Evolutionary conservation across 2,797 vertebrate species (phyloP).

Genomic region (Enteromius viviparus): DNA sequence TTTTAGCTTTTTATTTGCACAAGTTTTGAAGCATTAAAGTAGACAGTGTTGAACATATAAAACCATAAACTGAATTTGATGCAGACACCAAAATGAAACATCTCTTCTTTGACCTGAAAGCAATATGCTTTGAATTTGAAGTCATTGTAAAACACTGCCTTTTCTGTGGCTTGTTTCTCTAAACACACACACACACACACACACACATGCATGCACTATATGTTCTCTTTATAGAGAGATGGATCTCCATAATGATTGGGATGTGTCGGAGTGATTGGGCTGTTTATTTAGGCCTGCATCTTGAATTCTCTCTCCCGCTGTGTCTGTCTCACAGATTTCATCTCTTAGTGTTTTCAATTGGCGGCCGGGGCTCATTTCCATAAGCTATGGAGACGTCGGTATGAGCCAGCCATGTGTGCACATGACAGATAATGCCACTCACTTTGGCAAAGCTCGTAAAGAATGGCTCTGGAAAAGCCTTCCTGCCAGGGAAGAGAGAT

Average conservation of each 20-base stretch:
- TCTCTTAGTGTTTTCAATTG: constrained; percentile 56
- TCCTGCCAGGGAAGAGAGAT: constrained; percentile 6
- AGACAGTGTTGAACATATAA: neutral
- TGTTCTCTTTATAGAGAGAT: constrained; percentile 3
- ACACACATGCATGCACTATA: neutral
- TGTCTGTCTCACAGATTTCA: constrained; percentile 59
- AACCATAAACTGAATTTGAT: neutral
- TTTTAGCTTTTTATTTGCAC: neutral
- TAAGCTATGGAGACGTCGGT: constrained; percentile 57
- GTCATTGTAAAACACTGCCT: neutral
- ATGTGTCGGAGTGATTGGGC: constrained; percentile 9
- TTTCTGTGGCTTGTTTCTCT: neutral
- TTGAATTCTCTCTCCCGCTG: constrained; percentile 48
- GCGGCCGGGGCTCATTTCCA: constrained; percentile 58
- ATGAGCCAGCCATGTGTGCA: constrained; percentile 27
- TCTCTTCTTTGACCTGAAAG: neutral
- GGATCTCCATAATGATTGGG: neutral
- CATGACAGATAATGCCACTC: constrained; percentile 39
- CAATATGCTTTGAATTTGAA: neutral
- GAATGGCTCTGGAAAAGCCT: constrained; percentile 12
- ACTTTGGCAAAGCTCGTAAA: constrained; percentile 30
- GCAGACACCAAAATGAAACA: neutral
- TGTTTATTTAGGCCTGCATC: constrained; percentile 55
- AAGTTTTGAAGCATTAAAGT: neutral
- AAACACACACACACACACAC: neutral